phyloP scores from a whole-genome alignment of 2,888 invertebrate species.

The Ornithoptera priamus region DNA sequence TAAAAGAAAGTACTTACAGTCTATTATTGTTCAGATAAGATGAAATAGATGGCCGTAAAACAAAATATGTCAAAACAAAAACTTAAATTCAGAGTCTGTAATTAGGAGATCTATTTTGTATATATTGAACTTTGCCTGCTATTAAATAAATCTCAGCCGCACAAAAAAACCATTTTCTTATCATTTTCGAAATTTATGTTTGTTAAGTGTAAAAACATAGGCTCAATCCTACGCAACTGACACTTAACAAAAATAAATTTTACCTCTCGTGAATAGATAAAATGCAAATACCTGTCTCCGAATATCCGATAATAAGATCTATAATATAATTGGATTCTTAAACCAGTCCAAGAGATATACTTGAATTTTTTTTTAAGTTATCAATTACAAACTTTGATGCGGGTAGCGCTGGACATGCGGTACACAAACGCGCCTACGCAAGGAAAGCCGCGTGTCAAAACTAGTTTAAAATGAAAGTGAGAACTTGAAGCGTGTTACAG shows the following conservation, averaged over 20 bases:
- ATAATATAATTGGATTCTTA: constrained; percentile 13
- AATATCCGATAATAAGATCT: constrained; percentile 5
- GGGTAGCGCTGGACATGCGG: constrained; percentile 13
- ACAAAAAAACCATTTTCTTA: not conserved
- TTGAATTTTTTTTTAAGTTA: constrained; percentile 30
- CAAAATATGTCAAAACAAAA: not conserved
- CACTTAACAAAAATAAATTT: constrained; percentile 10
- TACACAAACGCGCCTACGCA: constrained; percentile 27
- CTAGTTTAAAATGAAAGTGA: constrained; percentile 41
- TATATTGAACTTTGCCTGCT: not conserved
- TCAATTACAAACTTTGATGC: constrained; percentile 9
- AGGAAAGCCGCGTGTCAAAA: constrained; percentile 34
- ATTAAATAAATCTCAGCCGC: not conserved
- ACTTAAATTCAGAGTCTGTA: not conserved
- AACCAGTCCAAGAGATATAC: constrained; percentile 28
- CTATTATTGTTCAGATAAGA: too few relatives aligned
- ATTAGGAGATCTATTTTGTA: not conserved
- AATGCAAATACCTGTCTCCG: constrained; percentile 13
- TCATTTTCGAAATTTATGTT: constrained; percentile 3
- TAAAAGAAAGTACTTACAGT: too few relatives aligned
- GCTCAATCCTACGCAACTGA: constrained; percentile 3
- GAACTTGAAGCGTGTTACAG: constrained; percentile 29
- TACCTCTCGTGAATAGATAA: constrained; percentile 11
- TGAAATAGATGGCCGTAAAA: not conserved
- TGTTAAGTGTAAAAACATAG: constrained; percentile 14